These are phyloP conservation scores for Leptogaster cylindrica DNA, from an alignment of 2,888 invertebrate genomes.

Conservation along the genomic window DNA sequence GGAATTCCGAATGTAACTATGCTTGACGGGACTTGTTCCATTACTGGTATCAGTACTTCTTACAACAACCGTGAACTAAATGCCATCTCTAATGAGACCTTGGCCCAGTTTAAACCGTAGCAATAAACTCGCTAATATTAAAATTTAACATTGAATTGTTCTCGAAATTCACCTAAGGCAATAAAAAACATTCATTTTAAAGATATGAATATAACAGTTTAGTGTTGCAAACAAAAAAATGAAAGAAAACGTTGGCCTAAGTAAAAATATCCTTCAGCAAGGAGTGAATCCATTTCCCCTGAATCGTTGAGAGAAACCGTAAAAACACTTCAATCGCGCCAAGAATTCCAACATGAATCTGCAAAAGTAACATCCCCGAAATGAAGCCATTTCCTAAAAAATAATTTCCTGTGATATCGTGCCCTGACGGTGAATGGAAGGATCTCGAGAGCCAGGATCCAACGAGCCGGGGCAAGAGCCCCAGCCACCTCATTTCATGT, in stretches of 20 bases:
- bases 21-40: too few relatives aligned
- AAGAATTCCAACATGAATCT: constrained; percentile 30
- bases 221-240: too few relatives aligned
- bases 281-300: constrained; percentile 26
- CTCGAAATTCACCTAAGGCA: neutral
- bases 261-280: constrained; percentile 15
- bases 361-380: constrained; percentile 26
- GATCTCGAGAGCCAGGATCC: neutral
- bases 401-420: constrained; percentile 36
- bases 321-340: constrained; percentile 36
- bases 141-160: constrained; percentile 17
- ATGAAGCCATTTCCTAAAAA: constrained; percentile 35
- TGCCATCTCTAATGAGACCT: too few relatives aligned
- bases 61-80: too few relatives aligned
- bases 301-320: constrained; percentile 17
- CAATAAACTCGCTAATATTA: constrained; percentile 14
- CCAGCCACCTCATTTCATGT: constrained; percentile 23
- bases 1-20: too few relatives aligned
- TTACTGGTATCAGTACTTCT: too few relatives aligned
- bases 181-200: constrained; percentile 9
- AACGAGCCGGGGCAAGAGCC: neutral
- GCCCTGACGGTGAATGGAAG: neutral
- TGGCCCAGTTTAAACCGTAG: too few relatives aligned
- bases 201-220: neutral
- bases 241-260: constrained; percentile 5